Evolutionary conservation across 2,113 vertebrate genomes (phyloP).

Genomic region (Lampris megalopsis): DNA sequence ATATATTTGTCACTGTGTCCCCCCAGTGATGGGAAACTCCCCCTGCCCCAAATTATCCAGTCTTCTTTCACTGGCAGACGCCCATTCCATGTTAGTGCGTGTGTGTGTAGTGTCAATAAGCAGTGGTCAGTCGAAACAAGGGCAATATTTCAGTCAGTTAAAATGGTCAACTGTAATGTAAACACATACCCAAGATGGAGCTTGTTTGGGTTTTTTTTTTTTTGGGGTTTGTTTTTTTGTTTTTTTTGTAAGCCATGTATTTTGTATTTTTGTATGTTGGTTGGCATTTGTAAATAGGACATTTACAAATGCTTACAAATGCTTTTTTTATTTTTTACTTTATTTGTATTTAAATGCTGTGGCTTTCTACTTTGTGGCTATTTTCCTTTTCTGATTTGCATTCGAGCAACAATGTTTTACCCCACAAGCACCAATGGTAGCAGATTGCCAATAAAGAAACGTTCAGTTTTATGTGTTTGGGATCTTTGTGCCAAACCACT

Average conservation of each 20-base stretch:
- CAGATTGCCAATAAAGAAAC: no score
- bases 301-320: not conserved
- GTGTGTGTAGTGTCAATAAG: constrained; percentile 23
- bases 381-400: no score
- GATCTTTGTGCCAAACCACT: no score
- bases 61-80: constrained; percentile 31
- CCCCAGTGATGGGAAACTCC: constrained; percentile 53
- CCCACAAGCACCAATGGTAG: no score
- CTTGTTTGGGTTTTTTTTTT: no score
- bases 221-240: not conserved
- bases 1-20: constrained; percentile 47
- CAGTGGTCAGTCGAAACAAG: constrained; percentile 19
- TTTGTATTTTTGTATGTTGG: not conserved
- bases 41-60: constrained; percentile 52
- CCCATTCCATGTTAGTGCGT: constrained; percentile 43
- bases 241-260: not conserved
- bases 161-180: constrained; percentile 55
- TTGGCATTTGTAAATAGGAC: not conserved
- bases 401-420: no score
- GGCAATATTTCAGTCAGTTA: constrained; percentile 40
- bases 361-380: no score
- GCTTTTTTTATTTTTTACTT: no score
- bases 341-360: no score
- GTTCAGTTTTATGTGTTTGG: no score
- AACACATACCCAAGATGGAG: constrained; percentile 34